Percentiles rank a stretch among this genome's conserved stretches.
These are phyloP conservation scores for Halcyon malimbica DNA, from an alignment of 2,113 vertebrate genomes.

Conservation along the genomic window DNA sequence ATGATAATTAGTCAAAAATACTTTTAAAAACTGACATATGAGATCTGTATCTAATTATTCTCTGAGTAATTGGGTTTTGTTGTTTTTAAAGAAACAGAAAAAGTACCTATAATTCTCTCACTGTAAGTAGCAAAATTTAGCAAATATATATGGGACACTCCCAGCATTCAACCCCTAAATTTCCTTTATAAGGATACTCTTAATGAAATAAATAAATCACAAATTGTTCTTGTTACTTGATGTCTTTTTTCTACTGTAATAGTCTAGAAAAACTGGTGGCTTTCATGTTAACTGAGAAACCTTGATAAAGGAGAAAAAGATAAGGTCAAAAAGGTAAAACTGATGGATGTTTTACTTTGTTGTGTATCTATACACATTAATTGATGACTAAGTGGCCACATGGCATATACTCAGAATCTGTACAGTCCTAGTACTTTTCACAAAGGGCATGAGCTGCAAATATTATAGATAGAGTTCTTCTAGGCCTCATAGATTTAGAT, in stretches of 20 bases:
- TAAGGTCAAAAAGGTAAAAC: neutral
- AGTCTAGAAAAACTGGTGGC: accelerated
- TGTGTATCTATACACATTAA: neutral
- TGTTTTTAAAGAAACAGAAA: neutral
- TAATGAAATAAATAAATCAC: neutral
- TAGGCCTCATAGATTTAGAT: neutral
- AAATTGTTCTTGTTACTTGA: neutral
- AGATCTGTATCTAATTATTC: neutral
- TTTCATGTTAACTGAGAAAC: neutral
- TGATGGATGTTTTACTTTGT: neutral
- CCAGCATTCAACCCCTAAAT: neutral
- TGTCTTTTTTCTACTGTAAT: neutral
- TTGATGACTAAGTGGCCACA: neutral
- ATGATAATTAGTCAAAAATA: neutral
- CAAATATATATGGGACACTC: neutral
- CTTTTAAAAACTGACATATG: neutral
- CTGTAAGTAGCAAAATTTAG: neutral
- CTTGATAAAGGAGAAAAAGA: neutral
- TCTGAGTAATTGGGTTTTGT: neutral
- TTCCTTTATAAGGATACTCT: neutral
- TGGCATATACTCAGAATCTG: neutral
- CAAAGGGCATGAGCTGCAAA: neutral
- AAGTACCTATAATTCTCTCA: neutral
- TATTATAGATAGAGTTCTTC: neutral
- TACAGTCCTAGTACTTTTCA: neutral